A percentile compares a stretch with the other conserved stretches of the same genome.
phyloP scores from a whole-genome alignment of 2,888 invertebrate genomes.

The Hypsopygia costalis region DNA sequence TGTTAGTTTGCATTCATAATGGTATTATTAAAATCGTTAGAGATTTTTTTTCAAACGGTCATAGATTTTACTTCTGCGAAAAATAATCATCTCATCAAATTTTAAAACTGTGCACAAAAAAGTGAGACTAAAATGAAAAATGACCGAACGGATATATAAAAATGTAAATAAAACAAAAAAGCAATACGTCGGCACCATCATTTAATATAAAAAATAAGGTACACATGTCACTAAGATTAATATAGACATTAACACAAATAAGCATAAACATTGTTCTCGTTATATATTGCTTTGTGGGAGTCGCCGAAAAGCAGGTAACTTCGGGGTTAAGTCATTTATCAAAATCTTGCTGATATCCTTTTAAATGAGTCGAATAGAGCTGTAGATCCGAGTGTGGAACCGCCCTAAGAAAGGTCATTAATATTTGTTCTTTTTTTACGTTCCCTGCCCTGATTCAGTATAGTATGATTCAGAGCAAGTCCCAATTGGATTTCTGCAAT shows the following conservation, averaged over 20 bases:
- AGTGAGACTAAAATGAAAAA: background rate
- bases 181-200: slow-evolving; percentile 39
- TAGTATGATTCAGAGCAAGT: too few species aligned
- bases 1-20: too few species aligned
- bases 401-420: slow-evolving; percentile 51
- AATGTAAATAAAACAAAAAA: slow-evolving; percentile 54
- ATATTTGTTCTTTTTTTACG: slow-evolving; percentile 16
- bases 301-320: slow-evolving; percentile 65
- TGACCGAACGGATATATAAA: slow-evolving; percentile 44
- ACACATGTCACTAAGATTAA: slow-evolving; percentile 60
- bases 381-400: slow-evolving; percentile 41
- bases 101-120: background rate
- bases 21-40: too few species aligned
- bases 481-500: slow-evolving; percentile 5
- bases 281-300: slow-evolving; percentile 53
- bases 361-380: slow-evolving; percentile 65
- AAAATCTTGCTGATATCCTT: slow-evolving; percentile 55
- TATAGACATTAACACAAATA: slow-evolving; percentile 71
- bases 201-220: slow-evolving; percentile 37
- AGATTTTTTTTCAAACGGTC: too few species aligned
- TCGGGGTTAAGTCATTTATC: slow-evolving; percentile 60
- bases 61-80: too few species aligned
- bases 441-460: slow-evolving; percentile 13
- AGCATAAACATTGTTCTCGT: slow-evolving; percentile 49
- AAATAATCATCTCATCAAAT: too few species aligned